Evolutionary conservation across 1,140 invertebrate species (phyloP).

Genomic region (Holcopasites calliopsidis): DNA sequence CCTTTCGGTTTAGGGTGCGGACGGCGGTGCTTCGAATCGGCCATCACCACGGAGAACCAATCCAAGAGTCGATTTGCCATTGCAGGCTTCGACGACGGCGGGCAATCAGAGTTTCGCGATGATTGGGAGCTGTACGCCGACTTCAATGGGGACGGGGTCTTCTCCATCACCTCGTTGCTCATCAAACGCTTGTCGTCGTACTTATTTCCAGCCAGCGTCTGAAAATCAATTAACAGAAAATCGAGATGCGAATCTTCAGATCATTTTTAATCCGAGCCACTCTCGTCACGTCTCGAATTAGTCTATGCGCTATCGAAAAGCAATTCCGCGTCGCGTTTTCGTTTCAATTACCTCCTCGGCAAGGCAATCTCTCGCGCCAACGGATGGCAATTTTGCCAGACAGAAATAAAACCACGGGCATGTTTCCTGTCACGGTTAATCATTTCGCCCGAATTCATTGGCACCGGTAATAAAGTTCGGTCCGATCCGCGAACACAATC

Average conservation of each 20-base stretch:
- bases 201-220: conserved; percentile 63
- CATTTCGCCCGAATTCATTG: not conserved
- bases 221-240: not conserved
- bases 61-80: conserved; percentile 95
- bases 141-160: conserved; percentile 75
- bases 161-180: conserved; percentile 85
- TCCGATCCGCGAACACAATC: not conserved
- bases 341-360: not conserved
- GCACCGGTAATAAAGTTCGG: conserved; percentile 20
- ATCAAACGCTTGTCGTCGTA: conserved; percentile 85
- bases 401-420: not conserved
- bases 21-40: conserved; percentile 83
- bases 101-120: conserved; percentile 80
- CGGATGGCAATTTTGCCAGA: too few species aligned
- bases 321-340: not conserved
- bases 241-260: not conserved
- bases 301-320: too few species aligned
- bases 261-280: too few species aligned
- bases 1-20: conserved; percentile 82
- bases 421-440: conserved; percentile 1
- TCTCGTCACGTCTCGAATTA: not conserved
- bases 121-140: conserved; percentile 67
- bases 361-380: not conserved
- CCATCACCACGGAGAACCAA: conserved; percentile 96
- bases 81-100: conserved; percentile 86